Conservation (phyloP, 2,113 vertebrate species). For the Gallinago media region DNA sequence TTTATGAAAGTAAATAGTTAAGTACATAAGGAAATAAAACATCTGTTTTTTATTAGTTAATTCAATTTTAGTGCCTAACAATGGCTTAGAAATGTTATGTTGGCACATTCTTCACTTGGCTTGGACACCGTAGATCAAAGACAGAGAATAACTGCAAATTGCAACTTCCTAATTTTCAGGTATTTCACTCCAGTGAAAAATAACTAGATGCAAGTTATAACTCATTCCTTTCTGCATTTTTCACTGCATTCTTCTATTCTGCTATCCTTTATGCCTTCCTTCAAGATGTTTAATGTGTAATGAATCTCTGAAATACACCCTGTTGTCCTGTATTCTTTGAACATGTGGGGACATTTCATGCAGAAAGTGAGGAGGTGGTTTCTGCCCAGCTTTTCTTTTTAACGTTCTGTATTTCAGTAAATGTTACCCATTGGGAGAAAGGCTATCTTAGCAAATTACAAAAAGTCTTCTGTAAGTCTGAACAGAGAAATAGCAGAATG, state of each 20-base stretch:
- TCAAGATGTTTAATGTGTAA: neutral
- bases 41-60: neutral
- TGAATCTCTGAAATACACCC: neutral
- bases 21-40: neutral
- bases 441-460: neutral
- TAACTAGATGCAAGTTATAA: neutral
- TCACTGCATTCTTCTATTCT: neutral
- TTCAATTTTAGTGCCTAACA: neutral
- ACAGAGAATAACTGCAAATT: conserved; percentile 8
- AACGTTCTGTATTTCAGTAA: neutral
- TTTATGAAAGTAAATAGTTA: neutral
- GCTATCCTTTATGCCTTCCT: neutral
- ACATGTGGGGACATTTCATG: neutral
- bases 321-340: neutral
- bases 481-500: neutral
- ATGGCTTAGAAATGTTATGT: neutral
- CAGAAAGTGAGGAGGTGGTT: neutral
- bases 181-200: neutral
- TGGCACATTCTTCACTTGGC: neutral
- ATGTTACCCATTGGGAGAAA: neutral
- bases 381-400: neutral
- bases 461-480: neutral
- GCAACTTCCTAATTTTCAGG: neutral
- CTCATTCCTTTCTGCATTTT: neutral
- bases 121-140: neutral